Evolutionary conservation across 2,888 invertebrate species (phyloP).

Genomic region (Hirudinaria manillensis): DNA sequence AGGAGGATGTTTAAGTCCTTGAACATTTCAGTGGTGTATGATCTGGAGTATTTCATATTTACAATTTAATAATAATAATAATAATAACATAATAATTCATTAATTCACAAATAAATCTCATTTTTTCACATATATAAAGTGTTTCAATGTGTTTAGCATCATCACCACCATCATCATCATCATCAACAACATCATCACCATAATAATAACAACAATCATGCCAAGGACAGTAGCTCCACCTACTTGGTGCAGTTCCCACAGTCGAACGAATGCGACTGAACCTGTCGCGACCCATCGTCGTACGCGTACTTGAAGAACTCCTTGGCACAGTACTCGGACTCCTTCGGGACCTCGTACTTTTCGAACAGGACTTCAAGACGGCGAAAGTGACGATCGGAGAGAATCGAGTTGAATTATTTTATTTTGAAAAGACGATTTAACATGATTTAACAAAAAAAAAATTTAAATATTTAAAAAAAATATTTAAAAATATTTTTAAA

Average conservation of each 20-base stretch:
- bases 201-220: background rate
- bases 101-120: background rate
- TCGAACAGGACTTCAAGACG: too few species aligned
- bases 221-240: background rate
- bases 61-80: background rate
- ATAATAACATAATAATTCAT: background rate
- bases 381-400: too few species aligned
- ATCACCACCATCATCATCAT: background rate
- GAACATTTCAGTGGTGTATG: conserved; percentile 12
- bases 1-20: background rate
- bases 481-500: too few species aligned
- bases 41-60: conserved; percentile 8
- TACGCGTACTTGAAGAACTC: background rate
- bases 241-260: conserved; percentile 7
- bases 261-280: background rate
- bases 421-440: too few species aligned
- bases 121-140: background rate
- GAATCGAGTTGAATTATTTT: too few species aligned
- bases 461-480: too few species aligned
- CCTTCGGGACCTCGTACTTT: background rate
- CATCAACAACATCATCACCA: background rate
- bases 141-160: background rate
- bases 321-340: background rate
- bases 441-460: too few species aligned
- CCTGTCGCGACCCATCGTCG: background rate